Base-by-base conservation (phyloP, 2,888 invertebrate species). In the Rhamphomyia laevipes region DNA sequence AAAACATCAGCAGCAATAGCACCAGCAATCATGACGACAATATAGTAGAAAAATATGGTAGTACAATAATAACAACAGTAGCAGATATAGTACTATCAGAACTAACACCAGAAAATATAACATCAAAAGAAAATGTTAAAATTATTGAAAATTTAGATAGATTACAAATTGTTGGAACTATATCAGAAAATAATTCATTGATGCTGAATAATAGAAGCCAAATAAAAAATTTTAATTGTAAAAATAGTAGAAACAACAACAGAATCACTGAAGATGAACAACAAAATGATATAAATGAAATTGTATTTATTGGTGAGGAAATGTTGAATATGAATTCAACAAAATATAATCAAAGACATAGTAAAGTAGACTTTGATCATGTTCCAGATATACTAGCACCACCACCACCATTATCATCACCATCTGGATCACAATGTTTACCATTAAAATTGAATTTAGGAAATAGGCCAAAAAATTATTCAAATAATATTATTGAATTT, bases 331-430 rank as follows among this genome's bases (percentile, higher is more conserved):
- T 41, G 1, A 35, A 47, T 33, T 9, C 38, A 13, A n/a, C n/a
- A n/a, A 35, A 35, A 12, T 30, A 53, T 50, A 30, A 61, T 63
- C 15, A 61, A 64, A 2, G n/a, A 35, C 7, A 35, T 35, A 18
- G 11, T 16, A 31, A 21, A 12, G n/a, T 45, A 10, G 21, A 48
- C 15, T 55, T 62, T 43, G 67, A 68, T 51, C 55, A 56, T 21
- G 61, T 63, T n/a, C 70, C 78, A 0, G 68, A 74, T 41, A 69
- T 73, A 5, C 67, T 75, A 7, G 73, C 77, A 3, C 77, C 77
- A 2, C 74, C 75, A 0, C 61, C 66, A 2, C 73, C 73, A 42
- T 62, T 66, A 3, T 70, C 72, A 16, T 18, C 18, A 9, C 30
- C 55, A 3, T 48, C 18, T n/a, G n/a, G n/a, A 5, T 4, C 17